Evolutionary conservation across 2,888 invertebrate genomes (phyloP), one percentile per base, ranked within the genome.

Genomic region (Dryadula phaetusa): DNA sequence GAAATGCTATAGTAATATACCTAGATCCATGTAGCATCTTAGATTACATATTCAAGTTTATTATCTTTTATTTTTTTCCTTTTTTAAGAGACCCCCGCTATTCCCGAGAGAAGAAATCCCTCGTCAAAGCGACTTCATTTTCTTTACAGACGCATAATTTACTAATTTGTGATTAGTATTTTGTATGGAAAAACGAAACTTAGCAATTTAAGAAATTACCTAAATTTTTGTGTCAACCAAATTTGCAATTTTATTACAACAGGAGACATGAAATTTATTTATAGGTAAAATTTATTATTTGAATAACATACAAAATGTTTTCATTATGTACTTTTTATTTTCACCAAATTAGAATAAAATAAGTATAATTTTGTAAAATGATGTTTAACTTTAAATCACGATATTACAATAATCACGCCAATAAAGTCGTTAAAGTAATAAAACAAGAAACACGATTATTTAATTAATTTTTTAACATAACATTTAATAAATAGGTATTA

Each of bases 161-260:
- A 22, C 22, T 47, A 22, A 20, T 12, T 7, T 16, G 16, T 20
- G 2, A 22, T 47, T 46, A 6, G 6, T n/a, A 28, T 16, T 52
- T 32, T 12, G 28, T 52, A 16, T 37, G 1, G 10, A 12, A 37
- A 6, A 37, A 12, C 2, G 10, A 37, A 10, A 2, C 37, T 1
- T 37, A 37, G 12, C 1, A 16, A 40, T n/a, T 40, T n/a, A 40
- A 2, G n/a, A 40, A 40, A n/a, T 37, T 10, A 0, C 2, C n/a
- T 4, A n/a, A n/a, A 40, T n/a, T 22, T 8, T 1, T 49, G 28
- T 16, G 16, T 32, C 1, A 52, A 28, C 3, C 8, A 10, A 56
- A 40, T 56, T 56, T 56, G 56, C 56, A 22, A 56, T 56, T 40
- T 10, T n/a, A 40, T 40, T 25, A 22, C n/a, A 56, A 22, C 10